Evolutionary conservation across 2,888 invertebrate species (phyloP), one percentile per base, ranked within the genome.

Genomic region (Dysmachus trigonus): DNA sequence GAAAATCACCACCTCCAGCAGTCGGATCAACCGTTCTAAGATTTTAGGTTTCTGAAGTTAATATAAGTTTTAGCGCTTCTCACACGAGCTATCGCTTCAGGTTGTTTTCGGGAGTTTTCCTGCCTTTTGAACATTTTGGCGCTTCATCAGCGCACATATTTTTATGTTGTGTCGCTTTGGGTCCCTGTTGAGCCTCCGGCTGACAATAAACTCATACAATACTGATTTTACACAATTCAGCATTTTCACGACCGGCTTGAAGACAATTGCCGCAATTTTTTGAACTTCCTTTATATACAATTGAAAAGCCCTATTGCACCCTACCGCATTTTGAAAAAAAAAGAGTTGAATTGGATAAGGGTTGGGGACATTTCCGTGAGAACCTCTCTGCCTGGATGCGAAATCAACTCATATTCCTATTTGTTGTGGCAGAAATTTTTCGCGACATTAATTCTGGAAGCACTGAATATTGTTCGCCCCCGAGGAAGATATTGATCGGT

Each of bases 391-490:
- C 22, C 38, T 77, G 41, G 77, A 27, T 77, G 47, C 13, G 77
- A 47, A 62, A 22, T 62, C 62, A 62, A 22, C 62, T 22, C 62
- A 22, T 27, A 77, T 47, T 27, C 77, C 18, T 47, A 15, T 30
- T 77, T 77, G 47, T 15, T 77, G 77, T 77, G 77, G 77, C 22
- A 30, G 77, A 77, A 77, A 77, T 77, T 77, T 77, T 77, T 47
- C 77, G 77, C 77, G 77, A 77, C 77, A 77, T 77, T 77, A 77
- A 77, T 41, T 77, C 47, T 77, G 77, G 77, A 77, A 47, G 30
- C 47, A 15, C 15, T 22, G 47, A n/a, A n/a, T 15, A 77, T 47
- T 77, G 77, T 77, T 77, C 77, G 47, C 47, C 27, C 15, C 13
- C 47, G 38, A 18, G 76, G 18, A 76, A 38, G 22, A 76, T 76